Base-by-base conservation (phyloP, 2,797 vertebrate genomes). In the Mareca penelope region DNA sequence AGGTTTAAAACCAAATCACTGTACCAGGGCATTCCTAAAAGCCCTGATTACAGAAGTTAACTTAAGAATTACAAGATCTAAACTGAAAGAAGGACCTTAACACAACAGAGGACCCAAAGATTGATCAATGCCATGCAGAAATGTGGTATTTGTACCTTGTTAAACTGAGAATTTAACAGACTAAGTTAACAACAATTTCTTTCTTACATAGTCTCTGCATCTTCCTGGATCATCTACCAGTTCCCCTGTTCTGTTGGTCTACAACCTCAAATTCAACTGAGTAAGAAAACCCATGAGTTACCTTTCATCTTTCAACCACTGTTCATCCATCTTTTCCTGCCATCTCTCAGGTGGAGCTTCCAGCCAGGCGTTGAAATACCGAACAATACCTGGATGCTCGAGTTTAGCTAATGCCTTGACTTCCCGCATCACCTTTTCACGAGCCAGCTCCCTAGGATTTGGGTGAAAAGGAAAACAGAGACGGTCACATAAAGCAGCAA, bases 281-380 rank as follows among this genome's bases (percentile, higher is more conserved):
- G 71, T 44, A 18, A 75, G 24, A 55, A 55, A 39, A 2, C 4
- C 60, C n/a, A 12, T 0, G 4, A 87, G 37, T 85, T 97, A 99
- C 99, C 99, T 99, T 97, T 98, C 96, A 35, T 99, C 99, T 95
- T 99, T 99, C 50, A 99, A 97, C 99, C 98, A 99, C 91, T 99
- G 98, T 95, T 98, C 98, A 97, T 99, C 99, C 99, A 99, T 99
- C 95, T 98, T 98, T 88, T 99, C 99, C 95, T 99, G 99, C 99
- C 99, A 99, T 87, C 98, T 98, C 92, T 99, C 98, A 1, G 99
- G 99, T 5, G 99, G 99, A 68, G 98, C 98, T 97, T 99, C 99
- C 96, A 99, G 98, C 99, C 99, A 99, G 2, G 99, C 99, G n/a
- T 99, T 99, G 97, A 99, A 99, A 94, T 99, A 99, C 31, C 99